Conservation (phyloP, 2,888 invertebrate species). For the Nipponacmea schrenckii region DNA sequence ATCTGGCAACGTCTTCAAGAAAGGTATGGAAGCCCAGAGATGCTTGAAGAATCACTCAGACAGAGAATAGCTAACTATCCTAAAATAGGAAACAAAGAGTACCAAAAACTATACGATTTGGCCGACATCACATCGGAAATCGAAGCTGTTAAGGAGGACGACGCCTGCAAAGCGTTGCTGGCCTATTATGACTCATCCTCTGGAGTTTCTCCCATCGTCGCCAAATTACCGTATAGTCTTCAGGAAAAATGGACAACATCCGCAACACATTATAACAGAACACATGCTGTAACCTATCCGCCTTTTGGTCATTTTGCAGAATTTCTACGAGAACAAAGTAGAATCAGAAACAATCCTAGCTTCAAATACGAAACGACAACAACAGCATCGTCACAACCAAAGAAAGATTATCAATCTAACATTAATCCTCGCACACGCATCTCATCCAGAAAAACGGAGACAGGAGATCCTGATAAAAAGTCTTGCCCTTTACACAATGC, state of each 20-base stretch:
- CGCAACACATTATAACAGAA: constrained; percentile 30
- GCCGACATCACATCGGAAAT: constrained; percentile 27
- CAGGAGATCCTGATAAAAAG: background rate
- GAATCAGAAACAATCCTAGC: constrained; percentile 31
- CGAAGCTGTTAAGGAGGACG: constrained; percentile 28
- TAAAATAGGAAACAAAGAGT: constrained; percentile 26
- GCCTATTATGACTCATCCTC: constrained; percentile 33
- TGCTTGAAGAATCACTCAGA: constrained; percentile 25
- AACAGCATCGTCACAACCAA: background rate
- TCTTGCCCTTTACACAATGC: background rate
- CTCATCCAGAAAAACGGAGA: background rate
- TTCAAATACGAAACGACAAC: constrained; percentile 14
- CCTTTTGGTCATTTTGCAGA: constrained; percentile 31
- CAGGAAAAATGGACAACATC: constrained; percentile 35
- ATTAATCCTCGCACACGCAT: background rate
- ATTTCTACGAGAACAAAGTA: constrained; percentile 29
- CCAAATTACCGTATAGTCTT: constrained; percentile 31
- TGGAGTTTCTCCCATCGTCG: constrained; percentile 31
- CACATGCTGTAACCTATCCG: constrained; percentile 27
- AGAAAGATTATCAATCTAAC: background rate
- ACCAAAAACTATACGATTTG: constrained; percentile 27
- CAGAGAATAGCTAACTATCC: constrained; percentile 30
- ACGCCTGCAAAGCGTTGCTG: constrained; percentile 20
- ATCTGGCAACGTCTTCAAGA: constrained; percentile 28
- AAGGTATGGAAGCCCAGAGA: constrained; percentile 30